phyloP scores from a whole-genome alignment of 1,140 invertebrate species.

The Ceratina calcarata region DNA sequence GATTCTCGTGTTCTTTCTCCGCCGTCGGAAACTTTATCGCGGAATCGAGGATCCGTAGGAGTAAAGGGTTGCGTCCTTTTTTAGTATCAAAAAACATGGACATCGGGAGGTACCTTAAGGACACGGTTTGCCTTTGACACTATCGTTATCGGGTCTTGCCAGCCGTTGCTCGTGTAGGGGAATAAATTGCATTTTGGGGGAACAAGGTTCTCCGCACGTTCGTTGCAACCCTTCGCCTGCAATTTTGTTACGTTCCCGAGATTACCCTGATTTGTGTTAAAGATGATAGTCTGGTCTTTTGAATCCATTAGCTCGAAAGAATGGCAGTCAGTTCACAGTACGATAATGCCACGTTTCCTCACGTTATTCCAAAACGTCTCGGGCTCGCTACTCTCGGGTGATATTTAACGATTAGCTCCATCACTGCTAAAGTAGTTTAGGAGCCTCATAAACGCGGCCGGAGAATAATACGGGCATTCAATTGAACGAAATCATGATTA shows the following conservation, averaged over 20 bases:
- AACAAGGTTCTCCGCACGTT: background rate
- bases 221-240: background rate
- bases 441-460: too few species aligned
- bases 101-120: background rate
- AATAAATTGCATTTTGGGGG: background rate
- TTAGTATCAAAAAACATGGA: background rate
- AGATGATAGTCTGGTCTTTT: too few species aligned
- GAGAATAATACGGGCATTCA: background rate
- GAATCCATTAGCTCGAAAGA: too few species aligned
- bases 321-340: too few species aligned
- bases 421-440: too few species aligned
- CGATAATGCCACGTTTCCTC: too few species aligned
- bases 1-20: background rate
- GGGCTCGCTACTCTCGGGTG: too few species aligned
- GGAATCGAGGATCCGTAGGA: background rate
- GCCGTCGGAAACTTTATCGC: conserved; percentile 11
- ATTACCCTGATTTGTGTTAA: background rate
- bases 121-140: background rate
- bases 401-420: too few species aligned
- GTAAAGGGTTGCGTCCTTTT: background rate
- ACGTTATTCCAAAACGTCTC: too few species aligned
- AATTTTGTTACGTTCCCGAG: background rate
- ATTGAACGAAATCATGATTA: background rate
- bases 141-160: conserved; percentile 5
- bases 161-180: background rate